Percentiles rank a stretch among this genome's conserved stretches.
Evolutionary conservation across 2,113 vertebrate genomes (phyloP).

Genomic region (Passer domesticus): DNA sequence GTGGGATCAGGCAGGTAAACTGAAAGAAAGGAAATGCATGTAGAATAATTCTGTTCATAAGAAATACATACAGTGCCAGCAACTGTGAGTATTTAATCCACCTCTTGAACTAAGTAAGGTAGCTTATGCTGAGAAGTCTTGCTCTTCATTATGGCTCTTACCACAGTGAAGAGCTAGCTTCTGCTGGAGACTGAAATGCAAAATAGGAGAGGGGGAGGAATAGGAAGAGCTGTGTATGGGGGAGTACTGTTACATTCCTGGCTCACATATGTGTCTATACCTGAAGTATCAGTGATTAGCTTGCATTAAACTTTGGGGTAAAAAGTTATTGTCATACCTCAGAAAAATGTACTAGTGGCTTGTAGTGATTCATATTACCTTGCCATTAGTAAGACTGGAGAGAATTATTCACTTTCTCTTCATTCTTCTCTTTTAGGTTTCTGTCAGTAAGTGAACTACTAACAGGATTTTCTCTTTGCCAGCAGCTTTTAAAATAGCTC

Average conservation of each 20-base stretch:
- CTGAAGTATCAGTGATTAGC: neutral
- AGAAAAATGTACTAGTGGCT: neutral
- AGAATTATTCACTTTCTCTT: neutral
- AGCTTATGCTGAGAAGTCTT: neutral
- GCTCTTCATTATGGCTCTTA: neutral
- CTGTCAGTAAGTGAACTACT: neutral
- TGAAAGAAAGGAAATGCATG: neutral
- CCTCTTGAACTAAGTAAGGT: neutral
- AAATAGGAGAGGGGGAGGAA: neutral
- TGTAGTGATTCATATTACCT: neutral
- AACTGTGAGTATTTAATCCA: neutral
- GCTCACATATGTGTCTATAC: neutral
- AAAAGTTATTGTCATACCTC: neutral
- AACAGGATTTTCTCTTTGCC: neutral
- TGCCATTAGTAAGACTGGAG: neutral
- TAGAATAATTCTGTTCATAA: neutral
- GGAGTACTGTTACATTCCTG: neutral
- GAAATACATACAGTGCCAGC: neutral
- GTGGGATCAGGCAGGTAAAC: neutral
- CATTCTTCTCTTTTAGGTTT: neutral
- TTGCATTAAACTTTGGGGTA: neutral
- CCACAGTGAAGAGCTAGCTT: neutral
- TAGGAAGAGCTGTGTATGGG: neutral
- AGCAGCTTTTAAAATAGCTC: constrained; percentile 13
- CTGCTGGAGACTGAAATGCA: neutral